Evolutionary conservation across 2,113 vertebrate genomes (phyloP).

Genomic region (Embiotoca jacksoni): DNA sequence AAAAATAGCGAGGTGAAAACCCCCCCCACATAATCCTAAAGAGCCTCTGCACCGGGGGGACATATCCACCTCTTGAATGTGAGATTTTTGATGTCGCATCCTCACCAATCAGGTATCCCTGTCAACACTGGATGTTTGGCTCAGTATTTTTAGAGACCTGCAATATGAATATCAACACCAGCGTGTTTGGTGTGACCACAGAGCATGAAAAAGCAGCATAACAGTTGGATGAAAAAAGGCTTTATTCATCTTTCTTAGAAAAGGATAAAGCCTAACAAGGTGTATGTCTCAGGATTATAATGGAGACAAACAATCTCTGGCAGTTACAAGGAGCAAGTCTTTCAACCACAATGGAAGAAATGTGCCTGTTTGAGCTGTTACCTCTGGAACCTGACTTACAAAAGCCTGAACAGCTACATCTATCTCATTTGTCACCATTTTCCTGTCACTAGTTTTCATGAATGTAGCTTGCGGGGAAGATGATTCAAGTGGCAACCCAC

Average conservation of each 20-base stretch:
- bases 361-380: no score
- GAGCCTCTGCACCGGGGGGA: slow-evolving; percentile 14
- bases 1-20: slow-evolving; percentile 54
- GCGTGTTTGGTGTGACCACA: neutral
- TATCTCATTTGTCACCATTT: neutral
- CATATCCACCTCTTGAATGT: slow-evolving; percentile 17
- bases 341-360: no score
- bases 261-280: neutral
- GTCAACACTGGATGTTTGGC: slow-evolving; percentile 19
- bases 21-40: slow-evolving; percentile 4
- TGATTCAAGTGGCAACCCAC: neutral
- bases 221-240: neutral
- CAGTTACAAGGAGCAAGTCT: neutral
- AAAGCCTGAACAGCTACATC: neutral
- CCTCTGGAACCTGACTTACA: no score
- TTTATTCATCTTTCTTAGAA: slow-evolving; percentile 15
- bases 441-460: neutral
- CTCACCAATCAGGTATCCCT: slow-evolving; percentile 14
- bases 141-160: slow-evolving; percentile 8
- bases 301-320: neutral
- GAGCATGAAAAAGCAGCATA: neutral
- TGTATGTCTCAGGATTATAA: neutral
- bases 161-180: slow-evolving; percentile 12
- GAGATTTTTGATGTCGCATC: slow-evolving; percentile 9
- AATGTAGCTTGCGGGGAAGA: neutral